Evolutionary conservation across 2,113 vertebrate species (phyloP), one percentile per base, ranked within the genome.

Genomic region (Azemiops feae): DNA sequence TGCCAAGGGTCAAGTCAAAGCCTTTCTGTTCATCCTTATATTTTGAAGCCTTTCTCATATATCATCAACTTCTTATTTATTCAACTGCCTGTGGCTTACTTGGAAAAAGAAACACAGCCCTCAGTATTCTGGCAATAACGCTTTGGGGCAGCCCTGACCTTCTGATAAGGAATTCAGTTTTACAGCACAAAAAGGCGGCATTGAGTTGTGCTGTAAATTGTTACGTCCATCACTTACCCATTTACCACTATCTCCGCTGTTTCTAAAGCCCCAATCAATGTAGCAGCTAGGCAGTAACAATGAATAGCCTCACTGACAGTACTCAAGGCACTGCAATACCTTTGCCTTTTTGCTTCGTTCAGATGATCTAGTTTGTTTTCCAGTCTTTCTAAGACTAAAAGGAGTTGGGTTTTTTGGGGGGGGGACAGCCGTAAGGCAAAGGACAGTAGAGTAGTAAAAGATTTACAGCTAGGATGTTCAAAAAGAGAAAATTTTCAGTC

Each of bases 241-340:
- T 50, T 92, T 89, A 93, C 91, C 34, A 90, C 27, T 8, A 93
- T 60, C 86, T 91, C 87, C 85, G 25, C 92, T 87, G 87, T 93
- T 95, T 92, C 89, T 93, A 89, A 95, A 96, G 85, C 18, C 86
- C 53, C 91, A 92, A 60, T 88, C 92, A 64, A 7, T 89, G 34
- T 23, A 52, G 90, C 22, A 60, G 91, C 54, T n/a, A 30, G 87
- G 50, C 87, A 52, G 20, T 34, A 88, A 22, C 16, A 39, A 27
- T 89, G 92, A 93, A 91, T 85, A 93, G 85, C 45, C 89, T 58
- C 88, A 88, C 81, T 89, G 34, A 39, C 90, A 92, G 18, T 55
- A 93, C 43, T 91, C 85, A 0, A 0, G 89, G 64, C 91, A 20
- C 7, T 52, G n/a, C n/a, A 87, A 39, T 94, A n/a, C 87, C 54